Base-by-base conservation (phyloP, 2,888 invertebrate species). In the Clivina fossor region DNA sequence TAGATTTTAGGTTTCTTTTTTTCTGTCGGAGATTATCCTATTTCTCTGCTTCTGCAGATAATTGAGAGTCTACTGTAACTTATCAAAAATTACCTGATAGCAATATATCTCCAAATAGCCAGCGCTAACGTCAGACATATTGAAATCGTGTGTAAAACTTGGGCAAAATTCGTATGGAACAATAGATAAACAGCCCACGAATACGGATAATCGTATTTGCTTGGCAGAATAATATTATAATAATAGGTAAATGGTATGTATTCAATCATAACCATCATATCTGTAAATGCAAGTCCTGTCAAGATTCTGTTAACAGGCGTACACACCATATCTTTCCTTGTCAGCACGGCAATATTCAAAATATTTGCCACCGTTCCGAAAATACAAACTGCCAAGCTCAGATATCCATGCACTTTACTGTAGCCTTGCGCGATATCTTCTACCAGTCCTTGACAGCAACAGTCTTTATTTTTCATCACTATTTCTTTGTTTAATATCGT, bases 211-310 rank as follows among this genome's bases (percentile, higher is more conserved):
- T 82, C 80, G 28, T 78, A 75, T 62, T 80, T 78, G 57, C 83
- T 81, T 0, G 84, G 83, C 40, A 82, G 72, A 57, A 85, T 79
- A 67, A 84, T 75, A 67, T 83, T 81, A 68, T 81, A 82, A 71
- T 87, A 85, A 47, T 83, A 78, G 3, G 84, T 82, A 68, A 85
- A 88, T 2, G 88, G 87, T 60, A 90, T 82, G 68, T 90, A 90
- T 65, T 93, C 92, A 70, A 93, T 73, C 86, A 95, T 94, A 20
- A 94, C 89, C 62, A 93, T 81, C 74, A 93, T 86, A 71, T 95
- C 94, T 1, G 92, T 89, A 0, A 91, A 87, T 0, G 94, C 93
- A 48, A 94, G 73, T 71, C 87, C 85, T 60, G 90, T 91, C 41
- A 94, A 79, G 49, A 94, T 88, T 33, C 88, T 78, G 73, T 94